phyloP scores from a whole-genome alignment of 2,888 invertebrate species.

The Aphodius sticticus region DNA sequence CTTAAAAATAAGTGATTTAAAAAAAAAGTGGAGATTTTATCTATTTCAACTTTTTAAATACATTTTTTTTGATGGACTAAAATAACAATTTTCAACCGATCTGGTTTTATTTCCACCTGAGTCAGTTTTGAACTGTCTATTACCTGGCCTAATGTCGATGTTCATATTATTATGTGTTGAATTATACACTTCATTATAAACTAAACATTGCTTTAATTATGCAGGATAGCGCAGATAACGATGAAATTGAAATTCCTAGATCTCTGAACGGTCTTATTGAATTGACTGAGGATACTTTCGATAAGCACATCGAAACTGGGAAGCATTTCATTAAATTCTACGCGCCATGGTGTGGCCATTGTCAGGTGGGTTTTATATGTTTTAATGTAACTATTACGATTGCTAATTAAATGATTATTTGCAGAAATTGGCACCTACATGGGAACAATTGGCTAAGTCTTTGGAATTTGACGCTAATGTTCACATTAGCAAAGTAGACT shows the following conservation, averaged over 20 bases:
- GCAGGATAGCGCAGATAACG: slow-evolving; percentile 50
- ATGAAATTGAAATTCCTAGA: slow-evolving; percentile 62
- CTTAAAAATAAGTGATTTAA: too few species aligned
- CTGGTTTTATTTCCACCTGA: too few species aligned
- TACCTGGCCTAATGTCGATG: too few species aligned
- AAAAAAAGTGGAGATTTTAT: too few species aligned
- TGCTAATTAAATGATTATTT: slow-evolving; percentile 41
- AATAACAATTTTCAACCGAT: too few species aligned
- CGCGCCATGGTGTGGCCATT: slow-evolving; percentile 92
- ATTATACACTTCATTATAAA: not conserved
- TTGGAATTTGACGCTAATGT: slow-evolving; percentile 72
- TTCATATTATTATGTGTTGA: not conserved
- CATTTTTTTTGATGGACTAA: too few species aligned
- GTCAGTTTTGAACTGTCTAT: too few species aligned
- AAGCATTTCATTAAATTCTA: slow-evolving; percentile 91
- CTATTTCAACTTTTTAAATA: too few species aligned
- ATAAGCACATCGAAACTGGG: slow-evolving; percentile 74
- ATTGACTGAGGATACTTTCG: slow-evolving; percentile 79
- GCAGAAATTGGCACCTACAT: slow-evolving; percentile 81
- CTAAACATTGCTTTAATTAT: slow-evolving; percentile 16
- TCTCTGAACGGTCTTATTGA: slow-evolving; percentile 72
- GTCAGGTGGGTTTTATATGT: slow-evolving; percentile 67
- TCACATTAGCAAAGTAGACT: slow-evolving; percentile 85
- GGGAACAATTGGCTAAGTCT: slow-evolving; percentile 81
- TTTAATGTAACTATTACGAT: slow-evolving; percentile 22